Conservation (phyloP, 2,113 vertebrate genomes). For the Furnarius figulus region DNA sequence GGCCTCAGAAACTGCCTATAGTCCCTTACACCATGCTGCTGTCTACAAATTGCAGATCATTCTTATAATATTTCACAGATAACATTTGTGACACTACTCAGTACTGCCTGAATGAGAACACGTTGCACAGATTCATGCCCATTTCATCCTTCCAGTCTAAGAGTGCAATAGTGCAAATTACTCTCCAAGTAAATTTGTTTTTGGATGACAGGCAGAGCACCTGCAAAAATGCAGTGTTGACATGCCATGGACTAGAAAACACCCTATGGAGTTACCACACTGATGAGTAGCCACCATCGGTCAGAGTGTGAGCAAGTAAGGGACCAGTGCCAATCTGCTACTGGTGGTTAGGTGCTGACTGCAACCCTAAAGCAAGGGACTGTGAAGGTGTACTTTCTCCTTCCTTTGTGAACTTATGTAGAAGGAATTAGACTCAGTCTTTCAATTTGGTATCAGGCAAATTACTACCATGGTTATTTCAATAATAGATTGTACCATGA, state of each 20-base stretch:
- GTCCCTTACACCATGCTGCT: not conserved
- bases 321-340: not conserved
- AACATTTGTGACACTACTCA: not conserved
- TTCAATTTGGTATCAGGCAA: not conserved
- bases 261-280: not conserved
- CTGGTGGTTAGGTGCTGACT: not conserved
- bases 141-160: not conserved
- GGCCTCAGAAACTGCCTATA: not conserved
- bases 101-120: not conserved
- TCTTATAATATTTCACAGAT: not conserved
- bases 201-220: not conserved
- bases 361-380: fast-evolving
- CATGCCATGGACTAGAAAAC: not conserved
- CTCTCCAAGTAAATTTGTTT: not conserved
- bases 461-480: not conserved
- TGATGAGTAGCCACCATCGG: not conserved
- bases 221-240: not conserved
- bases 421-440: not conserved
- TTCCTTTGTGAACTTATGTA: not conserved
- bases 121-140: not conserved
- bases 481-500: not conserved
- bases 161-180: not conserved
- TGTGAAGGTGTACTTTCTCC: not conserved
- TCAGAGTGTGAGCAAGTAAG: fast-evolving
- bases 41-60: not conserved